Percentiles rank a stretch among this genome's conserved stretches.
phyloP scores from a whole-genome alignment of 2,888 invertebrate genomes.

The Beris chalybata region DNA sequence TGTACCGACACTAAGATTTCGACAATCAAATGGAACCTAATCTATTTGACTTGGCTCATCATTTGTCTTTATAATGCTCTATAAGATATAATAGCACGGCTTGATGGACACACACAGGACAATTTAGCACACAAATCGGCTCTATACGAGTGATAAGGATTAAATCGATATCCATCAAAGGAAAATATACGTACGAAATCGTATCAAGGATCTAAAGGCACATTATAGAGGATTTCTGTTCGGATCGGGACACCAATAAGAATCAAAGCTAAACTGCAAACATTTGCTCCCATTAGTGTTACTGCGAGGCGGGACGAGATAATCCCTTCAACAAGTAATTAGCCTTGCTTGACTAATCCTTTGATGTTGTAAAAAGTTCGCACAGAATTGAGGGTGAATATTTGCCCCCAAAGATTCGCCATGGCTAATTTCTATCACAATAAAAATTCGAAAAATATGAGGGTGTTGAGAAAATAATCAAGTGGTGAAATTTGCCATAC shows the following conservation, averaged over 20 bases:
- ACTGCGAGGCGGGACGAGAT: constrained; percentile 4
- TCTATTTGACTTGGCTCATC: too few relatives aligned
- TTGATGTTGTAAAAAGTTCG: constrained; percentile 23
- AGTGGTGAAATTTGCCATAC: too few relatives aligned
- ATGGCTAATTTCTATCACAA: not conserved
- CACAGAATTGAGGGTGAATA: not conserved
- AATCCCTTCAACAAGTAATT: constrained; percentile 31
- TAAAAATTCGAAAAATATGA: not conserved
- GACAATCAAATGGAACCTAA: constrained; percentile 6
- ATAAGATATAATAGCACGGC: constrained; percentile 3
- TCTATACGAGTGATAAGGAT: not conserved
- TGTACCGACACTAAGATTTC: not conserved
- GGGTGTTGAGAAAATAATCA: too few relatives aligned
- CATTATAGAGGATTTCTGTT: constrained; percentile 1
- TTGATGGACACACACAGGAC: constrained; percentile 9
- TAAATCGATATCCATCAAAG: constrained; percentile 21
- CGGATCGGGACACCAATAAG: too few relatives aligned
- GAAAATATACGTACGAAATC: not conserved
- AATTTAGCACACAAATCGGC: not conserved
- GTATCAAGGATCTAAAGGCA: not conserved
- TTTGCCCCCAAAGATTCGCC: not conserved
- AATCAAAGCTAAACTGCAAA: constrained; percentile 20
- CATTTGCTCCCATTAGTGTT: constrained; percentile 14
- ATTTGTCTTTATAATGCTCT: constrained; percentile 1
- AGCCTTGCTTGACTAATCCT: constrained; percentile 22